phyloP scores from a whole-genome alignment of 2,888 invertebrate genomes.

The Cataglyphis livida region DNA sequence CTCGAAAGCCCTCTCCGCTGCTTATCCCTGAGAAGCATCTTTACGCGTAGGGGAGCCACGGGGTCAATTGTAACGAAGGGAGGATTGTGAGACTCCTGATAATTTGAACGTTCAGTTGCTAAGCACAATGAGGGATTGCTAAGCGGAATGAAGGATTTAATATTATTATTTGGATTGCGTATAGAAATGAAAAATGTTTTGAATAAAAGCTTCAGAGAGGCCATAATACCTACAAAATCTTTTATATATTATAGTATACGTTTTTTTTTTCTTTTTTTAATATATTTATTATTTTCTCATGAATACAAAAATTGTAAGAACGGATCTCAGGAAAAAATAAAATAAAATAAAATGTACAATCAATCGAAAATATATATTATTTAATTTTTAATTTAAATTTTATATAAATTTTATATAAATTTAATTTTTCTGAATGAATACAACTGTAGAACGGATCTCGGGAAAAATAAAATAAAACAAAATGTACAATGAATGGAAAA shows the following conservation, averaged over 20 bases:
- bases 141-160: slow-evolving; percentile 23
- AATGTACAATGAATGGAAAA: no score
- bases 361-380: no score
- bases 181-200: slow-evolving; percentile 26
- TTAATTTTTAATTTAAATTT: no score
- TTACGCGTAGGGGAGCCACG: background rate
- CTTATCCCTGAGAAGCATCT: slow-evolving; percentile 25
- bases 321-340: background rate
- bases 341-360: background rate
- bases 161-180: slow-evolving; percentile 35
- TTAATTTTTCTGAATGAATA: no score
- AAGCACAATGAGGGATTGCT: slow-evolving; percentile 18
- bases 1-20: background rate
- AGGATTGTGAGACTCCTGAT: slow-evolving; percentile 25
- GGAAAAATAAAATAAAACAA: no score
- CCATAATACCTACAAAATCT: background rate
- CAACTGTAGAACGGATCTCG: no score
- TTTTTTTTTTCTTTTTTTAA: no score
- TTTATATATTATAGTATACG: background rate
- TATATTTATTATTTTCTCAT: slow-evolving; percentile 10
- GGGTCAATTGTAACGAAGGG: slow-evolving; percentile 23
- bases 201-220: background rate
- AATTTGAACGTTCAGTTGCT: slow-evolving; percentile 4
- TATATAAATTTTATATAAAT: no score
- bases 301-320: background rate